Conservation (phyloP, 2,888 invertebrate species). For the Athalia cordata region DNA sequence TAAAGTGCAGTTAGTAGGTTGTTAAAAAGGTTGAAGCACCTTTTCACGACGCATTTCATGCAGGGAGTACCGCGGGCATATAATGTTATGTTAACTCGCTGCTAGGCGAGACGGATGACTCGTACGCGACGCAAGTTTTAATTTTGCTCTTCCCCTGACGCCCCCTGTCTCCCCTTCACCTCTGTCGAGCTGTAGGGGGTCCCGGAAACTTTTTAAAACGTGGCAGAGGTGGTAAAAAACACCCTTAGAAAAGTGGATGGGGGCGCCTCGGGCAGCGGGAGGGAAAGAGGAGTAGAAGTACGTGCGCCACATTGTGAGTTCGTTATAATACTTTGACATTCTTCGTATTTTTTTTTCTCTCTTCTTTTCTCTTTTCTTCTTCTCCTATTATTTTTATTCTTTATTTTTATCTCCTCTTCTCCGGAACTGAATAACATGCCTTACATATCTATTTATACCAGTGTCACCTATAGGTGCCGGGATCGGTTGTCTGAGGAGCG, state of each 20-base stretch:
- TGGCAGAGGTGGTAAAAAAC: constrained; percentile 41
- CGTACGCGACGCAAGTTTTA: constrained; percentile 64
- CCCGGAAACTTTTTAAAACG: constrained; percentile 39
- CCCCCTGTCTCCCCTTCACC: constrained; percentile 31
- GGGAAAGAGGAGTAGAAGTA: constrained; percentile 54
- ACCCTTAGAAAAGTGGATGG: constrained; percentile 28
- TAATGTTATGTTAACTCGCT: constrained; percentile 62
- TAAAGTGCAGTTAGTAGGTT: constrained; percentile 43
- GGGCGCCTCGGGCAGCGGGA: constrained; percentile 30
- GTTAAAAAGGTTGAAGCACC: constrained; percentile 42
- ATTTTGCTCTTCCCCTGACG: constrained; percentile 53
- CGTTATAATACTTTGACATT: constrained; percentile 59
- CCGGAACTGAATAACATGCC: constrained; percentile 6
- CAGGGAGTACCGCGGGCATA: constrained; percentile 45
- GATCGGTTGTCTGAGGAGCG: constrained; percentile 21
- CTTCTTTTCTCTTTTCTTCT: neutral
- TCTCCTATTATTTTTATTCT: neutral
- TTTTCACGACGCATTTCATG: constrained; percentile 32
- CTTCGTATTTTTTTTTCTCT: constrained; percentile 56
- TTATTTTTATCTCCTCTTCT: neutral
- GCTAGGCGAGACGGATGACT: constrained; percentile 60
- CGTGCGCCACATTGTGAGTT: constrained; percentile 65
- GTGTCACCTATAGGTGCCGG: neutral
- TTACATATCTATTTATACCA: neutral
- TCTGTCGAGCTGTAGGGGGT: neutral